These are phyloP conservation scores for Oreochromis aureus DNA, from an alignment of 2,113 vertebrate genomes.

Conservation along the genomic window DNA sequence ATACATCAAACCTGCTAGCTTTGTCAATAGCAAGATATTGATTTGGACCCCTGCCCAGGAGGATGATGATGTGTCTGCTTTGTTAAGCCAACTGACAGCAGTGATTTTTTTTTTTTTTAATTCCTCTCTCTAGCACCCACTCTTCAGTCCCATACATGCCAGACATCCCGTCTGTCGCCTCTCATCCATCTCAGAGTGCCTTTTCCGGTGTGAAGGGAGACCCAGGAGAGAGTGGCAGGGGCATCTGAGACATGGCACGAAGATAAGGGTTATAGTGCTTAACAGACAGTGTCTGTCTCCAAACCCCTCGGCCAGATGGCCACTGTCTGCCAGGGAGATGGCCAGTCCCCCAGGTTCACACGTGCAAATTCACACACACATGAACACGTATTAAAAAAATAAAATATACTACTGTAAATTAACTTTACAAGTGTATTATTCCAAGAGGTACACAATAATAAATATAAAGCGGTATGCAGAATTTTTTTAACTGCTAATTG, in stretches of 20 bases:
- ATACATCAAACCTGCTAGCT: slow-evolving; percentile 25
- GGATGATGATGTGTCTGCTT: slow-evolving; percentile 39
- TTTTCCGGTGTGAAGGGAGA: slow-evolving; percentile 27
- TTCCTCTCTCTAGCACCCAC: neutral
- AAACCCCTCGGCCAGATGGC: slow-evolving; percentile 59
- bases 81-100: slow-evolving; percentile 19
- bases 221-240: slow-evolving; percentile 27
- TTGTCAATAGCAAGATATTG: slow-evolving; percentile 38
- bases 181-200: slow-evolving; percentile 31
- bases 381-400: neutral
- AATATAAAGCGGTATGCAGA: neutral
- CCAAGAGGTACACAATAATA: neutral
- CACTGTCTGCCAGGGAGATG: slow-evolving; percentile 47
- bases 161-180: slow-evolving; percentile 40
- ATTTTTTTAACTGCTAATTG: neutral
- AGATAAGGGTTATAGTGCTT: slow-evolving; percentile 46
- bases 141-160: neutral
- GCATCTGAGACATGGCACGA: slow-evolving; percentile 41
- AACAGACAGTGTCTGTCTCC: slow-evolving; percentile 52
- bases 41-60: slow-evolving; percentile 32
- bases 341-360: slow-evolving; percentile 17
- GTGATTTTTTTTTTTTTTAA: neutral
- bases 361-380: neutral
- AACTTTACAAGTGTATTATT: neutral
- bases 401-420: neutral